Percentiles rank a stretch among this genome's conserved stretches.
Conservation (phyloP, 2,797 vertebrate species). For the Carcharodon carcharias region DNA sequence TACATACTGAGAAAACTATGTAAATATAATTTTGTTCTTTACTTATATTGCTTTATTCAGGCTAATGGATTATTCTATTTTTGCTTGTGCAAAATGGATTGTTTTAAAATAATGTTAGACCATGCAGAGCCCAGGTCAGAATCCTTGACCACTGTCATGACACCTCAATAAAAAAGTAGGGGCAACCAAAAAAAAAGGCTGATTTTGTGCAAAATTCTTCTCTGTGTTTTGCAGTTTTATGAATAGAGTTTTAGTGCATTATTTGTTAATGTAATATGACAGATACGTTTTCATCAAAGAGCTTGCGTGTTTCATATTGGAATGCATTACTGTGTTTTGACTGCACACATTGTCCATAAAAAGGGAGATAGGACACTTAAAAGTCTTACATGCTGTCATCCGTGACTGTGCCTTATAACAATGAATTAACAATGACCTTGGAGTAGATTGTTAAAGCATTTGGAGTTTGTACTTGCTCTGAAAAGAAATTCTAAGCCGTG, state of each 20-base stretch:
- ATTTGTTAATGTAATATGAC: neutral
- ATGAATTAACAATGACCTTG: slow-evolving; percentile 8
- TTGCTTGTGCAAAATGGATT: neutral
- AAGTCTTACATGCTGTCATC: neutral
- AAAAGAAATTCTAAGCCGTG: neutral
- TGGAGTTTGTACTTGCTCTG: neutral
- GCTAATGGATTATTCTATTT: neutral
- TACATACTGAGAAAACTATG: neutral
- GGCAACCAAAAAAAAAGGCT: neutral
- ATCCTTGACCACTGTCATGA: neutral
- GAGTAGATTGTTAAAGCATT: neutral
- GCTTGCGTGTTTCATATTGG: neutral
- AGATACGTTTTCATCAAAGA: neutral
- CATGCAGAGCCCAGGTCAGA: neutral
- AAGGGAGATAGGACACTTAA: neutral
- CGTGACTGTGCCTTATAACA: neutral
- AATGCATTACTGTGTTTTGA: neutral
- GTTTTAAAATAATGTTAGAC: neutral
- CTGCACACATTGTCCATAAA: neutral
- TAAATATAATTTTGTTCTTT: neutral
- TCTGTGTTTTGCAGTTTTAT: neutral
- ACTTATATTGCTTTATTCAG: neutral
- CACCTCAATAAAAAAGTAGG: neutral
- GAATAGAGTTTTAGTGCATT: neutral
- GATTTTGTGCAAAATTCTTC: neutral